These are phyloP conservation scores for Pedetes capensis DNA, from an alignment of 2,113 vertebrate species.

Conservation along the genomic window DNA sequence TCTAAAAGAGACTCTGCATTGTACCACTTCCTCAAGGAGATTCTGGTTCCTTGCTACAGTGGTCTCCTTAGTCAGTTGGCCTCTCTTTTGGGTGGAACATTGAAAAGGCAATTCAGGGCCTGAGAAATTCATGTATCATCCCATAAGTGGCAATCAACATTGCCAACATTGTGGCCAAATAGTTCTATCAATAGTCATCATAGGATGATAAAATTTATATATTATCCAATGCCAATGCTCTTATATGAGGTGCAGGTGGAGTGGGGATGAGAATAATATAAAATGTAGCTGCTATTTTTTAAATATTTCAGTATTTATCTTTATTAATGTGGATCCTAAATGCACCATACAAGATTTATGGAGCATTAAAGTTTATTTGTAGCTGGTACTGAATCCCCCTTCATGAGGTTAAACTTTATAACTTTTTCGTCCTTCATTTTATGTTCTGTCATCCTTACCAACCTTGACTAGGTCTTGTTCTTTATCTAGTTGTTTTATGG, in stretches of 20 bases:
- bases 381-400: too few species aligned
- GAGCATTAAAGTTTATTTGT: too few species aligned
- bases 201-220: conserved; percentile 10
- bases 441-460: background rate
- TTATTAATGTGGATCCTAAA: too few species aligned
- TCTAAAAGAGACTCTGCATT: background rate
- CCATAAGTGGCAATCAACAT: background rate
- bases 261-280: background rate
- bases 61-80: background rate
- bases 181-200: background rate
- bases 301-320: too few species aligned
- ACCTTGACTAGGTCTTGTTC: background rate
- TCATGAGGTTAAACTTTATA: background rate
- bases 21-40: background rate
- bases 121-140: background rate
- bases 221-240: background rate
- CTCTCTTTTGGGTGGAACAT: background rate
- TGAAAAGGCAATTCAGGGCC: conserved; percentile 15
- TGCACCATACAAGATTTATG: too few species aligned
- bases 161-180: background rate
- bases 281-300: background rate
- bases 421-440: background rate
- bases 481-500: background rate
- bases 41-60: background rate
- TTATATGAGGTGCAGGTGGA: background rate